Percentiles rank a stretch among this genome's conserved stretches.
phyloP scores from a whole-genome alignment of 2,888 invertebrate species.

The Hypolimnas misippus region DNA sequence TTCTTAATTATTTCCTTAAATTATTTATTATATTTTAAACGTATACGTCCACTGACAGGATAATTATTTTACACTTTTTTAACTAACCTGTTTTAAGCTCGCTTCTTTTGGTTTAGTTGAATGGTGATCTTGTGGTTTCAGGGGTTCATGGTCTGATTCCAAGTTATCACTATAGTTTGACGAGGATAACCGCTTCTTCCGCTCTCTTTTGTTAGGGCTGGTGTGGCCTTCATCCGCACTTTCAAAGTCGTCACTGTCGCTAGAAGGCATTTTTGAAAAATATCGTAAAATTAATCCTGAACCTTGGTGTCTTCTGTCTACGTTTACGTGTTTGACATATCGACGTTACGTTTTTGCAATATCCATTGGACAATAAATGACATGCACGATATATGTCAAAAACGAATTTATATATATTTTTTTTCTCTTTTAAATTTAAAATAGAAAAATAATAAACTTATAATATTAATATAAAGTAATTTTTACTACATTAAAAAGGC shows the following conservation, averaged over 20 bases:
- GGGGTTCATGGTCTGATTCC: constrained; percentile 57
- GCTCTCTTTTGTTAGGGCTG: constrained; percentile 62
- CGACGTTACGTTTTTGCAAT: constrained; percentile 13
- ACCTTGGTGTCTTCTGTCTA: constrained; percentile 9
- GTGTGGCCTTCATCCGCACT: constrained; percentile 89
- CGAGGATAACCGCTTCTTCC: constrained; percentile 68
- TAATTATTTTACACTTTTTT: no score
- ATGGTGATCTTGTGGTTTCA: constrained; percentile 35
- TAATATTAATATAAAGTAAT: no score
- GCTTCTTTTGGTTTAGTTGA: constrained; percentile 28
- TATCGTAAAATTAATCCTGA: constrained; percentile 12
- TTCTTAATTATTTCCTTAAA: no score
- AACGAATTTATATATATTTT: background rate
- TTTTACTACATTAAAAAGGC: no score
- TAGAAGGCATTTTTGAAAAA: constrained; percentile 84
- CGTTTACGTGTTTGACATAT: constrained; percentile 42
- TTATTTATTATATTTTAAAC: no score
- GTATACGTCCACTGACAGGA: no score
- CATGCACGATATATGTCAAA: constrained; percentile 7
- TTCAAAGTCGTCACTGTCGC: constrained; percentile 90
- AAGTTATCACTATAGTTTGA: constrained; percentile 72
- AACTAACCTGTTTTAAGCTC: constrained; percentile 26
- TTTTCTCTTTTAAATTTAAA: background rate
- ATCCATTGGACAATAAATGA: background rate
- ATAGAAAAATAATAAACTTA: background rate